phyloP scores from a whole-genome alignment of 1,140 invertebrate genomes.

The Hyposmocoma kahamanoa region DNA sequence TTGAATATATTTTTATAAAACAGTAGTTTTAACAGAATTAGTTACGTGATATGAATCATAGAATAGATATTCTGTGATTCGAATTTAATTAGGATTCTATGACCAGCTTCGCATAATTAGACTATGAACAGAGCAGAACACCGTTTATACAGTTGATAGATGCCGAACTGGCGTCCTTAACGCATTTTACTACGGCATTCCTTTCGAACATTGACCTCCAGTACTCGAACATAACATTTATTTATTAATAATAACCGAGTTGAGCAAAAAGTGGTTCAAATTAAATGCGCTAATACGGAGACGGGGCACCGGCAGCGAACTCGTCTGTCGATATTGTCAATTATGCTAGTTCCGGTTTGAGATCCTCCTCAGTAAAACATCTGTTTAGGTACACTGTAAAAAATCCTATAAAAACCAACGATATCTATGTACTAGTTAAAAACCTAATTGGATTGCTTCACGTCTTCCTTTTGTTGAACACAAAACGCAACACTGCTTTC shows the following conservation, averaged over 20 bases:
- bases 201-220: constrained; percentile 54
- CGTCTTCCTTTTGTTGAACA: constrained; percentile 37
- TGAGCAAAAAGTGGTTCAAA: constrained; percentile 56
- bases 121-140: constrained; percentile 30
- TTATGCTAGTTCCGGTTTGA: constrained; percentile 59
- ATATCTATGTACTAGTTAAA: too few relatives aligned
- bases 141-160: constrained; percentile 41
- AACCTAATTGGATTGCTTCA: constrained; percentile 44
- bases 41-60: too few relatives aligned
- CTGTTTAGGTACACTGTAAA: constrained; percentile 26
- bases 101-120: too few relatives aligned
- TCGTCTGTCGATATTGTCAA: constrained; percentile 34
- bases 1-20: too few relatives aligned
- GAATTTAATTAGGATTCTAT: too few relatives aligned
- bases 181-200: constrained; percentile 68
- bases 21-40: too few relatives aligned
- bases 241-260: constrained; percentile 55
- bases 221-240: constrained; percentile 54
- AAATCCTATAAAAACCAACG: too few relatives aligned
- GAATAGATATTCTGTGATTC: too few relatives aligned
- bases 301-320: constrained; percentile 12
- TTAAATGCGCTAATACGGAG: constrained; percentile 37
- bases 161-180: constrained; percentile 56
- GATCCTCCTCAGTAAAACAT: constrained; percentile 54
- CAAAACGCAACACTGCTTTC: too few relatives aligned